These are phyloP conservation scores for Syrrhaptes paradoxus DNA, from an alignment of 2,113 vertebrate species.

Conservation along the genomic window DNA sequence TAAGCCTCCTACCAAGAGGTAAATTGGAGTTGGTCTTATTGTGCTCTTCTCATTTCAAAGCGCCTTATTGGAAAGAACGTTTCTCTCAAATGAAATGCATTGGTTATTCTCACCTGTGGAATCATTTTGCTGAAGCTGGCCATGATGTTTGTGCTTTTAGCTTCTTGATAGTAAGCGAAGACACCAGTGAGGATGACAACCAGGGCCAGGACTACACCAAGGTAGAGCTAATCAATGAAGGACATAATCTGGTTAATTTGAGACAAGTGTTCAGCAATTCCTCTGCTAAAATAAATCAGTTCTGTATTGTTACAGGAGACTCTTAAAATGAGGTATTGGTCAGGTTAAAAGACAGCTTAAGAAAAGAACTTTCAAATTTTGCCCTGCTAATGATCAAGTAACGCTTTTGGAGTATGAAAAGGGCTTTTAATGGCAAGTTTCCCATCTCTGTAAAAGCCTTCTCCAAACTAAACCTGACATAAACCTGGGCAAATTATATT, in stretches of 20 bases:
- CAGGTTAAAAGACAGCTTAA: neutral
- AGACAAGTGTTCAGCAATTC: neutral
- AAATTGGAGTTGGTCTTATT: neutral
- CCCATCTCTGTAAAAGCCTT: neutral
- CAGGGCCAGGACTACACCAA: slow-evolving; percentile 76
- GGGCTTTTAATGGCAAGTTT: neutral
- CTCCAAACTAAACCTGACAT: neutral
- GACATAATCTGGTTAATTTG: neutral
- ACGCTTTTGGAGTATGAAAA: neutral
- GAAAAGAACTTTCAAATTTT: neutral
- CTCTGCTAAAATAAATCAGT: neutral
- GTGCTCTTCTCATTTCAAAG: neutral
- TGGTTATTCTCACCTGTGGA: slow-evolving; percentile 76
- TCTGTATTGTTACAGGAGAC: neutral
- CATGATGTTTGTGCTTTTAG: slow-evolving; percentile 86
- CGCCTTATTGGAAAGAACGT: neutral
- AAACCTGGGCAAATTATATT: neutral
- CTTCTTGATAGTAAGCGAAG: slow-evolving; percentile 85
- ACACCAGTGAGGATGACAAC: slow-evolving; percentile 81
- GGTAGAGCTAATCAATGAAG: slow-evolving; percentile 72
- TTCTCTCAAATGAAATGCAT: neutral
- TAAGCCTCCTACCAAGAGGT: neutral
- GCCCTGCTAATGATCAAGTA: neutral
- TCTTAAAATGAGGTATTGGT: neutral
- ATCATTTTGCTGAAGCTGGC: slow-evolving; percentile 84